Base-by-base conservation (phyloP, 2,888 invertebrate species). In the Andrena flavipes region DNA sequence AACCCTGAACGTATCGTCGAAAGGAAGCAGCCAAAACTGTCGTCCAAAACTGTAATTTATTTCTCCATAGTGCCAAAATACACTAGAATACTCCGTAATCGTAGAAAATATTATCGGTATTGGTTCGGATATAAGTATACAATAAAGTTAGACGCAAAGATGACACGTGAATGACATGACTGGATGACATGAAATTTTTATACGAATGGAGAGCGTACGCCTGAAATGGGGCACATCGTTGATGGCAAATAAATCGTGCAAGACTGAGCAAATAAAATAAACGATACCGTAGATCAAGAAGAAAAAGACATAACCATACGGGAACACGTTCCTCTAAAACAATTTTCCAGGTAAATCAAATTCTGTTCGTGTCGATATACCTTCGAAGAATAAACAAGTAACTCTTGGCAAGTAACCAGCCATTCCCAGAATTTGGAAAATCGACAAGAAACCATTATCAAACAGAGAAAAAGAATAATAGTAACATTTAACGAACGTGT, bases 31-130 rank as follows among this genome's bases (percentile, higher is more conserved):
- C 0, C 20, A 8, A 8, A 1, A 1, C 0, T 29, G 23, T 79
- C 65, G 75, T 84, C 76, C 84, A 84, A 84, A 84, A 83, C 73
- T 84, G 84, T 84, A 84, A 79, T 84, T 84, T 84, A 84, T 83
- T 84, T 84, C 69, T 83, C 69, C 84, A 72, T 68, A 76, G 79
- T 84, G 84, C 79, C 84, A 76, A 84, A 80, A 70, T 79, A 76
- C 84, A 87, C 74, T 87, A 82, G 76, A 87, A 78, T 85, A 85
- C 73, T 83, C 33, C 33, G 60, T 84, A 87, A 72, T 74, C 65
- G 85, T 87, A 85, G 77, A 86, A 85, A 85, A 76, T 59, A 80
- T 83, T 82, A 77, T 84, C 56, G 76, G 48, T 82, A 85, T 33
- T 76, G 56, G 62, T 73, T 80, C 59, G 78, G 63, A 54, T 83